Conservation (phyloP, 2,113 vertebrate genomes). For the Neomonachus schauinslandi region DNA sequence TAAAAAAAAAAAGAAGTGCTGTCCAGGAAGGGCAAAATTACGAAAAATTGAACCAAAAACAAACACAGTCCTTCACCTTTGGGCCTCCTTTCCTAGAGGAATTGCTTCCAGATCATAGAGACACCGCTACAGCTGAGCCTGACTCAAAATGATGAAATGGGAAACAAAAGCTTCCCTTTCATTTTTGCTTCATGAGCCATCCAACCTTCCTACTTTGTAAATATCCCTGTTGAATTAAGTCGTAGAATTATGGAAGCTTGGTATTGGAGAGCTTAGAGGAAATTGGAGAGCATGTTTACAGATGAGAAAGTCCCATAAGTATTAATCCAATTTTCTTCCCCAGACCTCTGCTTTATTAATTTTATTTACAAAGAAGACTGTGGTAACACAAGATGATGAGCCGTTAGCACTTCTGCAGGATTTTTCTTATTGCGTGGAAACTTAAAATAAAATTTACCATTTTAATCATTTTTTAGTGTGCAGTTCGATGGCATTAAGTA, state of each 20-base stretch:
- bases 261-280: not conserved
- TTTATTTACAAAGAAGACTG: conserved; percentile 19
- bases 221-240: not conserved
- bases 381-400: not conserved
- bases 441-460: not conserved
- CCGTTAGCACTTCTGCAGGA: not conserved
- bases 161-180: not conserved
- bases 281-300: not conserved
- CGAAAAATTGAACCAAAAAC: not conserved
- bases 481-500: not conserved
- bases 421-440: not conserved
- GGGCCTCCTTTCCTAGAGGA: not conserved
- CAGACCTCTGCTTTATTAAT: not conserved
- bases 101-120: not conserved
- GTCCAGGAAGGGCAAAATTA: not conserved
- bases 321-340: not conserved
- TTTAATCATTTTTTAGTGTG: not conserved
- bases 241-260: not conserved
- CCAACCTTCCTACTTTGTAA: not conserved
- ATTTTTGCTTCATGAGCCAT: not conserved
- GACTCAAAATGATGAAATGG: not conserved
- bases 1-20: not conserved
- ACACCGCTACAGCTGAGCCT: not conserved
- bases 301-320: not conserved
- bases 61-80: not conserved